Evolutionary conservation across 1,140 invertebrate species (phyloP), one percentile per base, ranked within the genome.

Genomic region (Pseudomyrmex sp.): DNA sequence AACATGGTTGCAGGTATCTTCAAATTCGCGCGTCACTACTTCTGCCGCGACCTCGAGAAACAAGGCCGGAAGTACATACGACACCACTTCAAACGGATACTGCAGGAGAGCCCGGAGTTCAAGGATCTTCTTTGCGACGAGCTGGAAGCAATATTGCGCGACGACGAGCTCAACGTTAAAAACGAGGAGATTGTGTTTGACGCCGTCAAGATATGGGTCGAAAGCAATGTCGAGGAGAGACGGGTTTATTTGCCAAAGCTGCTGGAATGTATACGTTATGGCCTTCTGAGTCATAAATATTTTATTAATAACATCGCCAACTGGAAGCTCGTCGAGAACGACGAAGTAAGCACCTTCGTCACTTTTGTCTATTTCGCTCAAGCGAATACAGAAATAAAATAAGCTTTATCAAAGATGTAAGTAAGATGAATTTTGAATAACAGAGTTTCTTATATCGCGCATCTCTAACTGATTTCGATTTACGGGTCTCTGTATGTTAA

Each of bases 151-250:
- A 96, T 98, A 46, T 96, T 98, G 65, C 95, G 96, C n/a, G 96
- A 97, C 68, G 97, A 98, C 91, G 95, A 97, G 86, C 92, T 98
- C 2, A 97, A 97, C 91, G 96, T 96, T 1, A 94, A 95, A 84
- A 95, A 95, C 77, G 97, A 97, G 92, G 96, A 97, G 92, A 93
- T 95, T 54, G 96, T 97, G 26, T 97, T 96, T 89, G 95, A 96
- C 90, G 96, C 96, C 1, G 92, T 97, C 20, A 95, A 95, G 95
- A 94, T 92, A 23, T 97, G 96, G 96, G 91, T 96, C 7, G 95
- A 96, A 82, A 91, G 93, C 70, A 94, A 95, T 82, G 87, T 93
- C 35, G 91, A 95, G 35, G 93, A 94, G 48, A 93, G 96, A 77
- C 93, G 92, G 85, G 88, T 89, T 68, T 92, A 95, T 91, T 93